Evolutionary conservation across 2,888 invertebrate genomes (phyloP).

Genomic region (Palloptera scutellata): DNA sequence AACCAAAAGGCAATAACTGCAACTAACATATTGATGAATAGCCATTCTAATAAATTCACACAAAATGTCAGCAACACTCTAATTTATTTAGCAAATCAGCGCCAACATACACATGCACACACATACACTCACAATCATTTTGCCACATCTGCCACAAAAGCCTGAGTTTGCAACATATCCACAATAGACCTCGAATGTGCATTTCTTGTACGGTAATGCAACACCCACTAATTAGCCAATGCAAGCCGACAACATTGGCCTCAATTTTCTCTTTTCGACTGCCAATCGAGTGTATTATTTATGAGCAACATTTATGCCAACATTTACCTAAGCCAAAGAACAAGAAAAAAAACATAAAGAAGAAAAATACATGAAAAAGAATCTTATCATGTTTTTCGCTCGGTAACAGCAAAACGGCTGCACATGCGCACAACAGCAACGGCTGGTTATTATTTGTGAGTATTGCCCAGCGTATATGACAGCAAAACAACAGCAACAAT

Average conservation of each 20-base stretch:
- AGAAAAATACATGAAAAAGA: too few species aligned
- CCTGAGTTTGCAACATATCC: not conserved
- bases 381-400: too few species aligned
- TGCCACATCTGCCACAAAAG: not conserved
- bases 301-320: slow-evolving; percentile 9
- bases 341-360: too few species aligned
- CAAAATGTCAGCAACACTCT: not conserved
- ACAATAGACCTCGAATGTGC: too few species aligned
- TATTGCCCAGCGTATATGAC: slow-evolving; percentile 25
- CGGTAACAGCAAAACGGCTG: not conserved
- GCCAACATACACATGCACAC: too few species aligned
- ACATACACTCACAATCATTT: too few species aligned
- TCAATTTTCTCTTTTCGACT: not conserved
- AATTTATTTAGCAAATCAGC: not conserved
- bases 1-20: too few species aligned
- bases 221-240: slow-evolving; percentile 9
- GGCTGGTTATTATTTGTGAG: slow-evolving; percentile 26
- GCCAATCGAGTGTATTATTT: slow-evolving; percentile 1
- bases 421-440: slow-evolving; percentile 6
- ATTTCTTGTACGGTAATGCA: not conserved
- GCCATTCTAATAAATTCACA: not conserved
- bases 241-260: not conserved
- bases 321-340: too few species aligned
- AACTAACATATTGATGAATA: too few species aligned
- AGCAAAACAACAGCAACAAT: slow-evolving; percentile 4